Evolutionary conservation across 2,113 vertebrate species (phyloP).

Genomic region (Procavia capensis): DNA sequence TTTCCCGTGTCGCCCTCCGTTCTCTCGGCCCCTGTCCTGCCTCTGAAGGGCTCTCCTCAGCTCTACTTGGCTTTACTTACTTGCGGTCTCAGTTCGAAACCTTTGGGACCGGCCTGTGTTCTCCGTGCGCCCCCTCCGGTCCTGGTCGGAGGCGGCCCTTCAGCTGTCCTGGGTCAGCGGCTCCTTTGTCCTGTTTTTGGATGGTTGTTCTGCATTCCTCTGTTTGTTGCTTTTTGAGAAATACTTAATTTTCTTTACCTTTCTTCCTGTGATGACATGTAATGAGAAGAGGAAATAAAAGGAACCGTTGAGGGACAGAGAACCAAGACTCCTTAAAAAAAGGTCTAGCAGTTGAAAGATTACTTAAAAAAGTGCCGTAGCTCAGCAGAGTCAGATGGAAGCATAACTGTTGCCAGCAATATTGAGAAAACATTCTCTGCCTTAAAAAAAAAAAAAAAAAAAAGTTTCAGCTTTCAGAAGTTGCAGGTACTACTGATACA

Average conservation of each 20-base stretch:
- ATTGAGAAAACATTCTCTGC: background rate
- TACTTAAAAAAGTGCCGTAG: conserved; percentile 3
- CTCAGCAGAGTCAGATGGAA: background rate
- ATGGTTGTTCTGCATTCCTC: conserved; percentile 25
- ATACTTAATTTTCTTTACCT: conserved; percentile 32
- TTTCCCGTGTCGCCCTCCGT: background rate
- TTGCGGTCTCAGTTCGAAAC: background rate
- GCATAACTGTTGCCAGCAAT: background rate
- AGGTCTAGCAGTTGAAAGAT: background rate
- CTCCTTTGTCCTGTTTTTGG: conserved; percentile 21
- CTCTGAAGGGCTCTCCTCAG: background rate
- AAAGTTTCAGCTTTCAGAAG: background rate
- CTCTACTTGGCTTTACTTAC: background rate
- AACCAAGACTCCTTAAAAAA: conserved; percentile 7
- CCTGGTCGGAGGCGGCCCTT: conserved; percentile 10
- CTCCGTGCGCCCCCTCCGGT: background rate
- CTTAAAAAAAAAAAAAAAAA: too few relatives aligned
- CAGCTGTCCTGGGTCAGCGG: background rate
- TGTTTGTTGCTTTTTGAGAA: conserved; percentile 51
- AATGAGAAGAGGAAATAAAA: conserved; percentile 5
- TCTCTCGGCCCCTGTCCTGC: background rate
- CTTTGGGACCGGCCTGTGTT: background rate
- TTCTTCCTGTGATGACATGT: background rate
- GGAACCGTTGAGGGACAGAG: background rate
- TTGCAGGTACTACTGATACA: background rate